Evolutionary conservation across 1,140 invertebrate species (phyloP), one percentile per base, ranked within the genome.

Genomic region (Drosophila sucinea): DNA sequence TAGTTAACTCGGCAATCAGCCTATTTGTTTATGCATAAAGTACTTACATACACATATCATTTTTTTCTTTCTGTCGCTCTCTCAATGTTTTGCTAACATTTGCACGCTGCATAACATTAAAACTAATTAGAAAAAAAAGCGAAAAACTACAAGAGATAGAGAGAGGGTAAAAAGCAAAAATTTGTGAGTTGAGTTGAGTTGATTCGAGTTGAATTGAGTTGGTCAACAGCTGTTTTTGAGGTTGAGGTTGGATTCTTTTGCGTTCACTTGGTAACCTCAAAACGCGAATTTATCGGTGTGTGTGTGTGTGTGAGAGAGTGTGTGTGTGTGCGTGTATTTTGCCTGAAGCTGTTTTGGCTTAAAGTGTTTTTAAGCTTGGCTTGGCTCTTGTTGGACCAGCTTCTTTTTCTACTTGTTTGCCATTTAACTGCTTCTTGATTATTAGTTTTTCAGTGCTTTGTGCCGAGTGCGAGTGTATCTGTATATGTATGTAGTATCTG

Each of bases 391-490:
- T 58, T 25, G 32, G 17, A 38, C 56, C 32, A n/a, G 56, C 27
- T 62, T 33, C 60, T 62, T 62, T 47, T 62, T 44, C 60, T 62
- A 62, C 60, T 62, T 62, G 60, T 44, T 62, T 58, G 56, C 56
- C 56, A 58, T 58, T 58, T 58, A 58, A 58, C 56, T 58, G 56
- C 56, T 58, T 58, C 38, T 62, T 44, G 38, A 62, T 62, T 62
- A 62, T 62, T 62, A 62, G 60, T 62, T 62, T 40, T 61, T 23
- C 55, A 8, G 4, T 38, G 56, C 44, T 6, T 51, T 11, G 1
- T 38, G 10, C 11, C 10, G 23, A 1, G 32, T 38, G 32, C 38
- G 11, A 23, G 17, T 35, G 56, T 10, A 32, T 32, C 2, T 58
- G 33, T 35, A 32, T 58, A 10, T 56, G 17, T 55, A 25, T 55